Conservation (phyloP, 2,888 invertebrate species). For the Caenorhabditis drosophilae region DNA sequence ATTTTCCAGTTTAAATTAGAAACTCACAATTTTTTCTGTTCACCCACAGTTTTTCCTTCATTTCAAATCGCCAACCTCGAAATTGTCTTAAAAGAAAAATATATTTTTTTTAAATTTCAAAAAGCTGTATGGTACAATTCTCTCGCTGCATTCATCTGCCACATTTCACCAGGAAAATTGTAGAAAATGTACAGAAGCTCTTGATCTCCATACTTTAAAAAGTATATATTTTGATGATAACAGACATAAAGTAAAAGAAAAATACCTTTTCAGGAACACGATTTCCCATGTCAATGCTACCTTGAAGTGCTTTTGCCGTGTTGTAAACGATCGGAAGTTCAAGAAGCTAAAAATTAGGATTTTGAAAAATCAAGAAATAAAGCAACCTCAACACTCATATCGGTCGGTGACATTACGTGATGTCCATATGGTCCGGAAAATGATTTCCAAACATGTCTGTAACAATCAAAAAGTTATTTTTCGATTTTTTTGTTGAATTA, state of each 20-base stretch:
- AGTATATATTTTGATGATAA: neutral
- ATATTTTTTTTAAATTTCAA: neutral
- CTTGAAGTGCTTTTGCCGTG: constrained; percentile 16
- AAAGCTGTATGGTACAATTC: constrained; percentile 26
- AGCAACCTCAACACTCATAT: neutral
- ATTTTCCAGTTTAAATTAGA: constrained; percentile 1
- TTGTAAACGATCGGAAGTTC: constrained; percentile 27
- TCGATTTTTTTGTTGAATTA: too few species aligned
- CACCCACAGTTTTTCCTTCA: constrained; percentile 19
- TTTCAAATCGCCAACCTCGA: constrained; percentile 32
- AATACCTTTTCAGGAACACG: constrained; percentile 20
- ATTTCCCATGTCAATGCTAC: constrained; percentile 16
- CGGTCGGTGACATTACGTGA: constrained; percentile 4
- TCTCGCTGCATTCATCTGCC: constrained; percentile 34
- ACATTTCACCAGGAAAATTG: constrained; percentile 26
- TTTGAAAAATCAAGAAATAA: neutral
- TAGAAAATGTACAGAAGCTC: constrained; percentile 38
- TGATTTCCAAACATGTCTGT: constrained; percentile 14
- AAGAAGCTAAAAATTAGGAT: neutral
- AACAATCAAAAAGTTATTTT: neutral
- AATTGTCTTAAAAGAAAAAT: constrained; percentile 12
- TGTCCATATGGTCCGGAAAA: constrained; percentile 24
- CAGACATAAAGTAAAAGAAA: too few species aligned
- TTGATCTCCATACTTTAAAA: constrained; percentile 13
- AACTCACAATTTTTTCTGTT: neutral